Evolutionary conservation across 2,797 vertebrate species (phyloP), one percentile per base, ranked within the genome.

Genomic region (Ctenopoma multispine): DNA sequence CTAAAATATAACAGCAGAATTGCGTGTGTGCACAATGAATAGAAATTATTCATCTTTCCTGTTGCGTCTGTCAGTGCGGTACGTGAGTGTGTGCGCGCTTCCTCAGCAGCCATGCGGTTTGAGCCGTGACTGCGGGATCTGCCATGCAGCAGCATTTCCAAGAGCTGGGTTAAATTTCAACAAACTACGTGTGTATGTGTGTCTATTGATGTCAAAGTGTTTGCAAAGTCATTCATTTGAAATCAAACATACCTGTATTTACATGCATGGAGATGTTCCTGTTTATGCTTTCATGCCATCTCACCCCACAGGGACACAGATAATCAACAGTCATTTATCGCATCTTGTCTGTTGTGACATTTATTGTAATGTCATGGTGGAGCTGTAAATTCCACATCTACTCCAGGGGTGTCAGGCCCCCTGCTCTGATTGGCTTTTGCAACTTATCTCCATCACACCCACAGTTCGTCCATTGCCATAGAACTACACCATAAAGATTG

Each of bases 281-380:
- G 82, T 69, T 61, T 68, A 69, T 27, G 80, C 54, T 66, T 31
- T 31, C 29, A 7, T 31, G 29, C 23, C 24, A 24, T 29, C 62
- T 64, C 66, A 51, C 58, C 59, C 47, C 34, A 1, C 57, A 55
- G 17, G 57, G 44, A 24, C 57, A 13, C 49, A 72, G 78, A 77
- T 80, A 72, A 77, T 77, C 81, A 76, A 65, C 72, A 56, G 72
- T 50, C 64, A 63, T 63, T 77, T 73, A 74, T 77, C 72, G 79
- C 27, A 23, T 47, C 72, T 63, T n/a, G 63, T 80, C 79, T 57
- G 67, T 55, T 56, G 76, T 72, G 73, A 65, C 61, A 55, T 64
- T 59, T 34, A 34, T 8, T 34, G 31, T 86, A 61, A 77, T 79
- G 75, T 83, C 76, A 87, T 68, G 55, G 27, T 1, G n/a, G 51